phyloP scores from a whole-genome alignment of 2,888 invertebrate genomes.

The Choristoneura rosaceana region DNA sequence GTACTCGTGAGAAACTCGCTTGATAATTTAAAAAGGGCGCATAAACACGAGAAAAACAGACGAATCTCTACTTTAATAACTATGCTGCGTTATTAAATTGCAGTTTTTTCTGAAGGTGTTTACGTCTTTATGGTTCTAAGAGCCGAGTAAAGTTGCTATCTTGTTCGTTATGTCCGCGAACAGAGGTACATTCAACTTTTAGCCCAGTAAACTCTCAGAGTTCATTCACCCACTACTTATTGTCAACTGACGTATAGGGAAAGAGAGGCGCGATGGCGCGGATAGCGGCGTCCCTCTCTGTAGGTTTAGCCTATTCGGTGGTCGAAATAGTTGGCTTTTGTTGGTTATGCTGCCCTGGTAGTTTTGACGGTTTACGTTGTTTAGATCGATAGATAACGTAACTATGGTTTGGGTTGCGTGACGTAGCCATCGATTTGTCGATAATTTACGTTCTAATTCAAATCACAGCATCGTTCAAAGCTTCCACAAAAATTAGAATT shows the following conservation, averaged over 20 bases:
- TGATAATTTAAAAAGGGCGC: conserved; percentile 59
- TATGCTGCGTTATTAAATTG: conserved; percentile 51
- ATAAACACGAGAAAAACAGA: conserved; percentile 48
- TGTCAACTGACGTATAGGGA: conserved; percentile 84
- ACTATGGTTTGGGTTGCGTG: conserved; percentile 56
- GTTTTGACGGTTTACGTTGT: conserved; percentile 80
- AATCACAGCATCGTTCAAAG: too few relatives aligned
- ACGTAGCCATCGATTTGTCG: conserved; percentile 49
- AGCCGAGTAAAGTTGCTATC: conserved; percentile 82
- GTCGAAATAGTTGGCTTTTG: conserved; percentile 80
- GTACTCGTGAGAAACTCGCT: conserved; percentile 84
- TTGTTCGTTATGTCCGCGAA: conserved; percentile 86
- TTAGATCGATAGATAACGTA: conserved; percentile 79
- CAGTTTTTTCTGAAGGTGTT: conserved; percentile 61
- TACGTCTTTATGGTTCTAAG: conserved; percentile 56
- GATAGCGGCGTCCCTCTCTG: conserved; percentile 73
- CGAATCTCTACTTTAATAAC: conserved; percentile 60
- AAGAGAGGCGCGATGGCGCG: conserved; percentile 64
- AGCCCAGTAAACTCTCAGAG: conserved; percentile 85
- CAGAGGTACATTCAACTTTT: conserved; percentile 86
- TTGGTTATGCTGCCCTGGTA: conserved; percentile 77
- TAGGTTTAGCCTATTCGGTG: conserved; percentile 74
- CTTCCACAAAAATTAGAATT: too few relatives aligned
- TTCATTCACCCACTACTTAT: conserved; percentile 84
- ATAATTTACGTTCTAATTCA: conserved; percentile 19